Evolutionary conservation across 2,113 vertebrate genomes (phyloP).

Genomic region (Thamnophis sirtalis): DNA sequence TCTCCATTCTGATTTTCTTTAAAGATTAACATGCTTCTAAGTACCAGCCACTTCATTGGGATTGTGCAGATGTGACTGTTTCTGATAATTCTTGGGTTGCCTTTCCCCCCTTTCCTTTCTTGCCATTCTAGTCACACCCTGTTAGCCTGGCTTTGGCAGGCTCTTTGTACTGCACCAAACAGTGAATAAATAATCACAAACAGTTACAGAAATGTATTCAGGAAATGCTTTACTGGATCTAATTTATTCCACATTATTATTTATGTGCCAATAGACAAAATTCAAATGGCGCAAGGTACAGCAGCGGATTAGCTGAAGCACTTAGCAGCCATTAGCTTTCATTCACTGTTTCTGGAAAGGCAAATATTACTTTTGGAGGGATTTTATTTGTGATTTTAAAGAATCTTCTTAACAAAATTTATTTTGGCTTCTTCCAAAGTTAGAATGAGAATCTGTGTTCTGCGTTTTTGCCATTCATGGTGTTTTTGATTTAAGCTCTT

Average conservation of each 20-base stretch:
- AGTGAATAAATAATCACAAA: constrained; percentile 64
- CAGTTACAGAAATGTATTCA: constrained; percentile 39
- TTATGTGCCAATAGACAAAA: constrained; percentile 54
- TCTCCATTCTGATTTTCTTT: neutral
- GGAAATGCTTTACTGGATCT: constrained; percentile 46
- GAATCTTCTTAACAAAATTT: neutral
- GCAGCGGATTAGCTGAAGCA: constrained; percentile 32
- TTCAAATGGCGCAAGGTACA: constrained; percentile 26
- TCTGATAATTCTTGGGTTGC: neutral
- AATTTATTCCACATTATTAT: constrained; percentile 63
- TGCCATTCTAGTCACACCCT: constrained; percentile 53
- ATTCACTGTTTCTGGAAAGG: constrained; percentile 33
- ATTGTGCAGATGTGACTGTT: constrained; percentile 41
- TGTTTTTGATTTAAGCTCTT: neutral
- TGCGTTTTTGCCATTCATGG: neutral
- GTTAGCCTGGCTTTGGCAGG: constrained; percentile 18
- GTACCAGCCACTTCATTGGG: constrained; percentile 38
- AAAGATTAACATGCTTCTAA: neutral
- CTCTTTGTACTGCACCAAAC: constrained; percentile 52
- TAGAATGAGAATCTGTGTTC: neutral
- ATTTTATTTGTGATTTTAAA: neutral
- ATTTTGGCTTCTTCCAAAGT: neutral
- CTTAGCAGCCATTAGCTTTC: constrained; percentile 40
- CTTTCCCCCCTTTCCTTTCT: neutral
- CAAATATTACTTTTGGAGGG: constrained; percentile 24